These are phyloP conservation scores for Agraylea sexmaculata DNA, from an alignment of 1,140 invertebrate species.

Conservation along the genomic window DNA sequence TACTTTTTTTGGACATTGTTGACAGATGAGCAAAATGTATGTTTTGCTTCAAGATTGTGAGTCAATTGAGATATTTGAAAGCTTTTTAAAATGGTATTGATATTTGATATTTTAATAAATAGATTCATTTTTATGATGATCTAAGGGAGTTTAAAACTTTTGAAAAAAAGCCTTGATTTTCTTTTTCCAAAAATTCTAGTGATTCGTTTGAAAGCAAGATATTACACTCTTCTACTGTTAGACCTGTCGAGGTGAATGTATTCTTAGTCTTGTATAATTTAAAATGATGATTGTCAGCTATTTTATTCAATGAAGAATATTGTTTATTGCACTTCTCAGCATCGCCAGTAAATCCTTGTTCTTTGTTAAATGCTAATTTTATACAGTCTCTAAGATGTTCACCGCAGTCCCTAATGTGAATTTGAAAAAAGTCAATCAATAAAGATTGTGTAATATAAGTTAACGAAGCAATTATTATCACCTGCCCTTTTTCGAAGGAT, in stretches of 20 bases:
- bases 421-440: conserved; percentile 21
- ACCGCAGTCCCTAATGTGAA: conserved; percentile 59
- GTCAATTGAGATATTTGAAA: conserved; percentile 1
- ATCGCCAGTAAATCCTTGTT: conserved; percentile 41
- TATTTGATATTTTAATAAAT: conserved; percentile 26
- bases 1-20: conserved; percentile 24
- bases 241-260: conserved; percentile 52
- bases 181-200: conserved; percentile 46
- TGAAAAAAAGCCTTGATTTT: conserved; percentile 41
- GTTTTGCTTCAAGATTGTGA: conserved; percentile 11
- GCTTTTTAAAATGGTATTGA: conserved; percentile 11
- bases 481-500: conserved; percentile 59
- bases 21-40: conserved; percentile 18
- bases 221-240: conserved; percentile 58
- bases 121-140: conserved; percentile 27
- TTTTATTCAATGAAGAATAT: conserved; percentile 52
- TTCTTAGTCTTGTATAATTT: conserved; percentile 48
- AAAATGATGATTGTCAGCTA: conserved; percentile 57
- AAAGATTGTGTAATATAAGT: conserved; percentile 5
- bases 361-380: conserved; percentile 49
- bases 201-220: conserved; percentile 58
- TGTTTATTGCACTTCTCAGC: conserved; percentile 50
- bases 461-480: conserved; percentile 28
- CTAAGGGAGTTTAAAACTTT: too few relatives aligned
- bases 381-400: conserved; percentile 60